Base-by-base conservation (phyloP, 2,113 vertebrate species). In the Lethenteron reissneri region DNA sequence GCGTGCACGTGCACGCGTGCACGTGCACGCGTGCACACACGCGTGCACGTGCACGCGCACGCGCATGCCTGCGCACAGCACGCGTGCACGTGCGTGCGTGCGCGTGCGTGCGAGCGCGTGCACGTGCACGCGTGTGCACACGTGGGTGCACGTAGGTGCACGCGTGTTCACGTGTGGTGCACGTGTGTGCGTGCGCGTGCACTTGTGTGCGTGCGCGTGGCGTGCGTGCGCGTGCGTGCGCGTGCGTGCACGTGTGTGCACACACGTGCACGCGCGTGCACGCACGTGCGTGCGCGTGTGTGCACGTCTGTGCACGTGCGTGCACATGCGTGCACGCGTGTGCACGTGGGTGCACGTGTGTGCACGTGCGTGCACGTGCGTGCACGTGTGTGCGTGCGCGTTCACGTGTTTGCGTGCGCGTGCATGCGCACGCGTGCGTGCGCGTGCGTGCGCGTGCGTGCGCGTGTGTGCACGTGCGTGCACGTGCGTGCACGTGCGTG, bases 391-490 rank as follows among this genome's bases (percentile, higher is more conserved):
- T 62, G 59, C 59, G 59, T n/a, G n/a, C n/a, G n/a, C n/a, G n/a
- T n/a, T n/a, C n/a, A n/a, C n/a, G n/a, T n/a, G n/a, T n/a, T n/a
- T n/a, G n/a, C n/a, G n/a, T n/a, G n/a, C n/a, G n/a, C n/a, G n/a
- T n/a, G n/a, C n/a, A n/a, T 62, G 59, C 59, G 59, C 9, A 9
- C 9, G 59, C 59, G 59, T 62, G 59, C 59, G 59, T 62, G 59
- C 9, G 59, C 59, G 59, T 62, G 59, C 59, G 59, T 62, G 59
- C 59, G 59, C 59, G 59, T 62, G 59, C 59, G 59, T 62, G 59
- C 59, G 59, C 59, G 59, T 62, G 59, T 9, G 59, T 62, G 59
- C 59, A 9, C 59, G 59, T 62, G 59, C 59, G 59, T 62, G 59
- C 59, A 9, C 59, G 59, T 62, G 59, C 59, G 59, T 62, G 59